Base-by-base conservation (phyloP, 2,888 invertebrate genomes). In the Octodonta nipae region DNA sequence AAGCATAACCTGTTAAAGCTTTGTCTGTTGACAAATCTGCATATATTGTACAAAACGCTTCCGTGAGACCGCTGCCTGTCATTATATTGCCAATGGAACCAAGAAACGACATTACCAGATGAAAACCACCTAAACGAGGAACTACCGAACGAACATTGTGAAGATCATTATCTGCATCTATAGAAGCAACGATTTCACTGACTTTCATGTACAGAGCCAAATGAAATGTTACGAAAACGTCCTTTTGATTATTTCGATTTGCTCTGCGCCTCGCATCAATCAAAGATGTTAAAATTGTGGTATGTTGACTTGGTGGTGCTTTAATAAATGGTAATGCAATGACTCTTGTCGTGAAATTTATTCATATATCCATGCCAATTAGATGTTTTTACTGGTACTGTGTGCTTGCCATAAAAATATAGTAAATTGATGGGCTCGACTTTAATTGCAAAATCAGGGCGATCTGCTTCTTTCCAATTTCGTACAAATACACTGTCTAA, bases 11-110 rank as follows among this genome's bases (percentile, higher is more conserved):
- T 30, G 10, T 17, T 4, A 46, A 8, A 28, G 46, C 41, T 41
- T 48, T 46, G 1, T 45, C 45, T 5, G 38, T 32, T 3, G 42
- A 41, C 7, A 29, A 35, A 5, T 35, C 22, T 8, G 52, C 53
- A 44, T 50, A 56, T 28, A 54, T 49, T 8, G 14, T 25, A 12
- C 25, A 28, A 10, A 49, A 36, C 5, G 44, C 16, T 12, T 46
- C 45, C 29, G 38, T 37, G 1, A 52, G 17, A 16, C 50, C 49
- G 37, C 47, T 49, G 7, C 47, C 49, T 11, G 27, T 33, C 46
- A 52, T 52, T 13, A 51, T 42, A 20, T 20, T 20, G 6, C 20
- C 20, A 20, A 20, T 20, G 6, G 20, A 7, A n/a, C 20, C 20
- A 20, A 13, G 5, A 13, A 15, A 28, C 1, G 29, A 28, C 29